A percentile compares a stretch with the other conserved stretches of the same genome.
Evolutionary conservation across 1,140 invertebrate genomes (phyloP).

Genomic region (Ephestia elutella): DNA sequence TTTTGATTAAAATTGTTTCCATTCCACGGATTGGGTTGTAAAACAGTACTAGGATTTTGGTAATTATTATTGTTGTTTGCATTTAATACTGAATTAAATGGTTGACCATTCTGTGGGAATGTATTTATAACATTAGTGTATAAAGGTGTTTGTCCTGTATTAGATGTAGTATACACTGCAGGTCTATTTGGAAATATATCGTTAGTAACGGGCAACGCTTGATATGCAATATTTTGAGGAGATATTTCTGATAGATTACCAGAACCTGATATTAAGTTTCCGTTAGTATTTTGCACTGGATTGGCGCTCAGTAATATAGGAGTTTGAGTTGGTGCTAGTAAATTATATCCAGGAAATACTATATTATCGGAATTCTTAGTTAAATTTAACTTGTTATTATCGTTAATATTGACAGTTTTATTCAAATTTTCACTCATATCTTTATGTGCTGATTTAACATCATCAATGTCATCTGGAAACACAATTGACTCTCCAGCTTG

Average conservation of each 20-base stretch:
- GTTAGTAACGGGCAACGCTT: not conserved
- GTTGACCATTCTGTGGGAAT: not conserved
- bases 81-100: not conserved
- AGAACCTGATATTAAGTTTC: not conserved
- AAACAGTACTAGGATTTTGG: not conserved
- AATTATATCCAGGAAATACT: not conserved
- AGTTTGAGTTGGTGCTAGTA: not conserved
- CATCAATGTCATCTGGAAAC: conserved; percentile 3
- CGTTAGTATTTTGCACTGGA: not conserved
- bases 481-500: not conserved
- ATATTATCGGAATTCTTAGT: not conserved
- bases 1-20: not conserved
- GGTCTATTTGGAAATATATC: not conserved
- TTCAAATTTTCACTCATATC: not conserved
- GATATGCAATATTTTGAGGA: not conserved
- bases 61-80: not conserved
- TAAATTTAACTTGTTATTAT: not conserved
- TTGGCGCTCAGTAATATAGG: not conserved
- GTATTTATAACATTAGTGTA: not conserved
- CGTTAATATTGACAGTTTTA: not conserved
- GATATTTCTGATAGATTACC: not conserved
- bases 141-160: not conserved
- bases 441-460: not conserved
- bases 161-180: not conserved
- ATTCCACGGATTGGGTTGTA: not conserved